Evolutionary conservation across 2,888 invertebrate species (phyloP), one percentile per base, ranked within the genome.

Genomic region (Melikaiella ostensackeni): DNA sequence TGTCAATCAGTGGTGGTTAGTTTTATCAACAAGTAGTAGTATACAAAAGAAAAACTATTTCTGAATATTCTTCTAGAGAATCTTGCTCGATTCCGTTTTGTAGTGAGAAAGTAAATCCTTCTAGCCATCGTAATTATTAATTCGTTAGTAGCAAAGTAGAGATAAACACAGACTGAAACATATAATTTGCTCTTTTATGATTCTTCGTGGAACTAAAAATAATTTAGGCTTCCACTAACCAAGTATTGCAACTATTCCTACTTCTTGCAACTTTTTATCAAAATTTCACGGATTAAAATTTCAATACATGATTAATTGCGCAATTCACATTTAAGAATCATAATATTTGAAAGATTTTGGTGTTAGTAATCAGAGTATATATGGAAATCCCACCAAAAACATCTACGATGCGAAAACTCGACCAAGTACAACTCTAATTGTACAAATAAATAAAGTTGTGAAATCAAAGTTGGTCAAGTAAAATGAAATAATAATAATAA

Each of bases 71-170:
- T 30, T 27, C 16, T 30, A 13, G 24, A 19, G 30, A 33, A 33
- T 63, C 16, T 66, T 46, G 13, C 66, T 27, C 19, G 46, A n/a
- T 70, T 70, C 30, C 27, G 27, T 42, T 70, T 24, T 70, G 30
- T 70, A 46, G 21, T 57, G 46, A 70, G 42, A 70, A 46, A 70
- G 46, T 6, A 27, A 27, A 30, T 30, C 16, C 46, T 46, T 30
- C 46, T 19, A n/a, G 27, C 66, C 46, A 46, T 27, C 27, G 46
- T 70, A 70, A 70, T 70, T 70, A 70, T 27, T 70, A 70, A 70
- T 70, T 70, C 66, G 66, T 70, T 70, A 70, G 66, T 70, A 70
- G 66, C 46, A 46, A 70, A 70, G 66, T 46, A 46, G 46, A 66
- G 42, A 66, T 66, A 70, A 70, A 46, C 66, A 46, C 50, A 70